Conservation (phyloP, 1,140 invertebrate species). For the Pseudomyrmex concolor region DNA sequence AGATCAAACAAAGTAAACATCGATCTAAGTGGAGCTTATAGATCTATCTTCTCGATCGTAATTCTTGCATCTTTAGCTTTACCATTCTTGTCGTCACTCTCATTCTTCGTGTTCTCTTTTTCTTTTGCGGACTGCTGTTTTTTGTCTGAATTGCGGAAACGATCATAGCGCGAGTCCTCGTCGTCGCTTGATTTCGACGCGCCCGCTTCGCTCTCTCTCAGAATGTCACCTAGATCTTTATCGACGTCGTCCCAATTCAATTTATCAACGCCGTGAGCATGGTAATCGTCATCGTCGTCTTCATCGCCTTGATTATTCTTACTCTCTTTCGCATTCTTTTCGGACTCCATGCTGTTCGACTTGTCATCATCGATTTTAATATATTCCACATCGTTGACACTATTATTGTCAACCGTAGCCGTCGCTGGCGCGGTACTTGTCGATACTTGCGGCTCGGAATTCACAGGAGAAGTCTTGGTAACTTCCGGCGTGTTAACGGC, state of each 20-base stretch:
- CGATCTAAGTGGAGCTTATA: slow-evolving; percentile 42
- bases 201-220: slow-evolving; percentile 87
- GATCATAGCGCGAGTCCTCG: slow-evolving; percentile 88
- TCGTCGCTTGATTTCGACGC: slow-evolving; percentile 89
- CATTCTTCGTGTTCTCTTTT: slow-evolving; percentile 76
- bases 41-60: slow-evolving; percentile 75
- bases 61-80: slow-evolving; percentile 76
- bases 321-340: slow-evolving; percentile 65
- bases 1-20: neutral
- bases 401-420: slow-evolving; percentile 49
- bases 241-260: slow-evolving; percentile 90
- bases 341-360: slow-evolving; percentile 66
- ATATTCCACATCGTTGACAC: slow-evolving; percentile 49
- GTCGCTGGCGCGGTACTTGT: slow-evolving; percentile 52
- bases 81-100: slow-evolving; percentile 67
- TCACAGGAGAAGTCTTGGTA: slow-evolving; percentile 68
- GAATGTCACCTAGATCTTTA: slow-evolving; percentile 89
- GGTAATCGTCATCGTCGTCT: slow-evolving; percentile 86
- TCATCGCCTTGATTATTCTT: slow-evolving; percentile 77
- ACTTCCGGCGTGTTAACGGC: slow-evolving; percentile 68
- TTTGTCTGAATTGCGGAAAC: slow-evolving; percentile 85
- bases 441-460: slow-evolving; percentile 67
- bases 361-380: slow-evolving; percentile 69
- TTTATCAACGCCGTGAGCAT: slow-evolving; percentile 86
- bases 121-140: slow-evolving; percentile 76